These are phyloP conservation scores for Dermolepida albohirtum DNA, from an alignment of 2,888 invertebrate genomes.

Conservation along the genomic window DNA sequence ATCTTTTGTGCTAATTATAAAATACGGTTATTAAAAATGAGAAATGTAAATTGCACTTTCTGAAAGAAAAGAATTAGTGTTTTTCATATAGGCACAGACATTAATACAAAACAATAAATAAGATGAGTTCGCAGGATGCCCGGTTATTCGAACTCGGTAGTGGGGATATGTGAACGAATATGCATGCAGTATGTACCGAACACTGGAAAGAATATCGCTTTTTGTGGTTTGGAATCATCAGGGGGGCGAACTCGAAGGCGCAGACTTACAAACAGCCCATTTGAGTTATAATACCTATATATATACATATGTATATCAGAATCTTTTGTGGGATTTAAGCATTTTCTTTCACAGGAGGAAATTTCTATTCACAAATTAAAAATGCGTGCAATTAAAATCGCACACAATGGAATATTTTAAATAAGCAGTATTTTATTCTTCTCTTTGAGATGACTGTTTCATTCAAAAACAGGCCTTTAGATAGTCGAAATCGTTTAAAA, in stretches of 20 bases:
- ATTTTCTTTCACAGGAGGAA: no score
- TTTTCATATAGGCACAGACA: slow-evolving; percentile 51
- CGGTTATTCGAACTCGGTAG: slow-evolving; percentile 24
- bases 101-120: slow-evolving; percentile 52
- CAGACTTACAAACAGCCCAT: not conserved
- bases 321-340: slow-evolving; percentile 23
- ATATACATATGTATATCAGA: slow-evolving; percentile 3
- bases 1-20: slow-evolving; percentile 47
- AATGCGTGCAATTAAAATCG: no score
- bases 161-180: not conserved
- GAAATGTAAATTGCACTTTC: slow-evolving; percentile 45
- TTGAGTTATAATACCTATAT: slow-evolving; percentile 18
- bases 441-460: no score
- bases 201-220: no score
- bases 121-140: slow-evolving; percentile 48
- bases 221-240: no score
- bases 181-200: no score
- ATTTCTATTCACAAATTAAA: no score
- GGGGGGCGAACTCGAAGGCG: no score
- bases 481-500: no score
- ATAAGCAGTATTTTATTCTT: no score
- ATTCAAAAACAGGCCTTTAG: no score
- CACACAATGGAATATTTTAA: no score
- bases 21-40: slow-evolving; percentile 48
- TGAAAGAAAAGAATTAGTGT: slow-evolving; percentile 51